Evolutionary conservation across 1,140 invertebrate species (phyloP), one percentile per base, ranked within the genome.

Genomic region (Drosophila trapezifrons): DNA sequence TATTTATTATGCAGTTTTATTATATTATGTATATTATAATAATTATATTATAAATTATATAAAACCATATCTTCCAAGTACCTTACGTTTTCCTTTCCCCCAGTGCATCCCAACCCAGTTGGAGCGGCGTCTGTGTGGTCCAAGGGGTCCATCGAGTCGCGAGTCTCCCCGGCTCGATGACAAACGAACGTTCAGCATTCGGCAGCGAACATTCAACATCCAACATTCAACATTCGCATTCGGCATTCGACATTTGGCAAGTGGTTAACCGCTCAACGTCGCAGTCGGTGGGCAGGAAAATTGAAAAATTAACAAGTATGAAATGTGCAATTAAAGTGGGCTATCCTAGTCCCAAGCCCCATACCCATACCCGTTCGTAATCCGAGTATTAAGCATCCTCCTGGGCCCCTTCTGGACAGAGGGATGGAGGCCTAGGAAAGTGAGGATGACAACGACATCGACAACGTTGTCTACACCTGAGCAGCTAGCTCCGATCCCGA

Each of bases 271-370:
- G 73, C 74, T 77, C 76, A 71, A 63, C 74, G 75, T 70, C 73
- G 42, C 56, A 49, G 76, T 70, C 47, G 85, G 80, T 84, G 80
- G 84, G 60, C 80, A 83, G 74, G 77, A 80, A 90, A 90, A 89
- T 89, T 90, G 85, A 89, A 90, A 89, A 89, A 89, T 89, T 89
- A 89, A 89, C 84, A 89, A 89, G 73, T 89, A 89, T 84, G 84
- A 89, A 89, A 89, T 84, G 84, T 89, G 84, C 84, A 89, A 89
- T 89, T 89, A 89, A 89, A 84, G 84, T 83, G 81, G 80, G 76
- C 42, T 71, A 58, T 20, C 38, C 63, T 32, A 54, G 52, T 17
- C 27, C 63, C 42, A n/a, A n/a, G 43, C 4, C 70, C 69, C 78
- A 67, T 70, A n/a, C 25, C 47, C 29, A 7, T 51, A 49, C 37